Conservation (phyloP, 2,113 vertebrate genomes). For the Nesoenas mayeri region DNA sequence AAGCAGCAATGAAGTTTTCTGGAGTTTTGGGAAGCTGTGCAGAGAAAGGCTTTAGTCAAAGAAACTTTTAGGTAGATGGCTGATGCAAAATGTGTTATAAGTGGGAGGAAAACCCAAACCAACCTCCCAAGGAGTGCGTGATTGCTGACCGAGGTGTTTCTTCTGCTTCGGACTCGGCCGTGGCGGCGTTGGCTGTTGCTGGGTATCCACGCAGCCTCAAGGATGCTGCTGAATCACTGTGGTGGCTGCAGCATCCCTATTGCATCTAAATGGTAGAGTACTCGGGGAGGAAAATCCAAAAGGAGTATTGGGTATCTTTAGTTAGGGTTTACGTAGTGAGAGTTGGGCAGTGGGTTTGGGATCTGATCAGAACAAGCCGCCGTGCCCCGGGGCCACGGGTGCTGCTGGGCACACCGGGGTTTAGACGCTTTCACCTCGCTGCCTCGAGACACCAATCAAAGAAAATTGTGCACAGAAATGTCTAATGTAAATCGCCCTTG, state of each 20-base stretch:
- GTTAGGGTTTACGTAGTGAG: background rate
- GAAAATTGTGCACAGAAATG: slow-evolving; percentile 53
- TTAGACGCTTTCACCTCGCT: slow-evolving; percentile 22
- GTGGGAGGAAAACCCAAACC: background rate
- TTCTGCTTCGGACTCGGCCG: background rate
- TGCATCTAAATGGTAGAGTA: background rate
- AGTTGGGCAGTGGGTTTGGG: background rate
- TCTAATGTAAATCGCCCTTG: slow-evolving; percentile 49
- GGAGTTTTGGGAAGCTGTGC: background rate
- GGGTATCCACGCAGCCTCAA: background rate
- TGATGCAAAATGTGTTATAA: background rate
- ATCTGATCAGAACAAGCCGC: background rate
- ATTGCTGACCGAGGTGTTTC: background rate
- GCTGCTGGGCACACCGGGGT: background rate
- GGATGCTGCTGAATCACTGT: background rate
- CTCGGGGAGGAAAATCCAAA: background rate
- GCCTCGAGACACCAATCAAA: slow-evolving; percentile 58
- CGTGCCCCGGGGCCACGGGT: background rate
- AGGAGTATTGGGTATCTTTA: background rate
- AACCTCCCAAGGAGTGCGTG: background rate
- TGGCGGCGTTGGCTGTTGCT: background rate
- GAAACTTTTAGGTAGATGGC: background rate
- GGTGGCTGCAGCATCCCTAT: background rate
- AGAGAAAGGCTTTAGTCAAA: background rate
- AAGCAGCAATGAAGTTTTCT: background rate